phyloP scores from a whole-genome alignment of 2,888 invertebrate species.

The Thymelicus sylvestris region DNA sequence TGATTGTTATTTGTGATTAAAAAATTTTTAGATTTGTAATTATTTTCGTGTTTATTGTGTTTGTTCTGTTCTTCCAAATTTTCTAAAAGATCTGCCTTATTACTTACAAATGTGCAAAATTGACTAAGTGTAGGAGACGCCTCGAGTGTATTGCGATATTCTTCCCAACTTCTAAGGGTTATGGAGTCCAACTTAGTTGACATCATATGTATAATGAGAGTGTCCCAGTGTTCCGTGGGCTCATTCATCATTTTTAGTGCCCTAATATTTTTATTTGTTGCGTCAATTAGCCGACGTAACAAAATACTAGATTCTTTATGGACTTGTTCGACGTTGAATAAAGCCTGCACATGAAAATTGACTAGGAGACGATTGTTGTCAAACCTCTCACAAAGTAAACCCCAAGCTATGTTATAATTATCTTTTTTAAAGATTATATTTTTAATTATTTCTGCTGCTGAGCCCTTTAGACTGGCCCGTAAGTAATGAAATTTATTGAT shows the following conservation, averaged over 20 bases:
- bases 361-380: conserved; percentile 38
- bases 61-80: conserved; percentile 39
- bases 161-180: conserved; percentile 23
- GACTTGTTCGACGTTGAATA: too few relatives aligned
- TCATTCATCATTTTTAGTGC: too few relatives aligned
- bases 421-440: conserved; percentile 28
- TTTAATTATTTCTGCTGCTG: conserved; percentile 32
- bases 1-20: neutral
- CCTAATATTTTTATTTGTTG: too few relatives aligned
- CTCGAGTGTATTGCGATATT: conserved; percentile 18
- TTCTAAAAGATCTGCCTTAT: conserved; percentile 10
- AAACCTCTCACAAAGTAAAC: conserved; percentile 37
- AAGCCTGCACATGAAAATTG: too few relatives aligned
- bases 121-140: conserved; percentile 6
- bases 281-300: too few relatives aligned
- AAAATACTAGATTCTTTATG: too few relatives aligned
- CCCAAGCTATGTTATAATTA: conserved; percentile 38
- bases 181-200: conserved; percentile 40
- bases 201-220: conserved; percentile 43
- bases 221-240: neutral
- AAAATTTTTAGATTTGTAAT: conserved; percentile 6
- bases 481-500: conserved; percentile 37
- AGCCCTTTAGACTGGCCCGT: conserved; percentile 26
- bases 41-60: neutral
- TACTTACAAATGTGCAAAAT: conserved; percentile 27